These are phyloP conservation scores for Diadumene lineata DNA, from an alignment of 92 coral and sea anemone genomes.

Conservation along the genomic window DNA sequence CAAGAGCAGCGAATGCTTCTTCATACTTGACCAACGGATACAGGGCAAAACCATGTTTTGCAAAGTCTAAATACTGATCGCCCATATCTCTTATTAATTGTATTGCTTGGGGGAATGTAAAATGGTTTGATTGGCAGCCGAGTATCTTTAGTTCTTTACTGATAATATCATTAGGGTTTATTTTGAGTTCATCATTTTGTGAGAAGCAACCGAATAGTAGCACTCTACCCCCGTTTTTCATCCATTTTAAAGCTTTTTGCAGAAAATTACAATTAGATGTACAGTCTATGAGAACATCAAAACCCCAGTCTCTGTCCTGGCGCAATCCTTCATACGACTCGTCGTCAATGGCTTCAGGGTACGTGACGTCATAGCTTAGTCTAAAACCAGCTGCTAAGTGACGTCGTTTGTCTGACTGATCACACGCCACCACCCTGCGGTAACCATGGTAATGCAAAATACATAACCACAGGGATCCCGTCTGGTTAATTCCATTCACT, in stretches of 20 bases:
- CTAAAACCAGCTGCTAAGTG: constrained; percentile 69
- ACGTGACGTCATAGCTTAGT: constrained; percentile 61
- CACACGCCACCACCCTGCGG: constrained; percentile 82
- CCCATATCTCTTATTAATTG: constrained; percentile 91
- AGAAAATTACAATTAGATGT: constrained; percentile 64
- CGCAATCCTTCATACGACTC: constrained; percentile 48
- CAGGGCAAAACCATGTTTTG: constrained; percentile 75
- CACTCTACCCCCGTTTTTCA: constrained; percentile 75
- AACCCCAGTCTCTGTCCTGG: constrained; percentile 75
- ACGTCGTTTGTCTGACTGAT: constrained; percentile 82
- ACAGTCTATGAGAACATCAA: constrained; percentile 88
- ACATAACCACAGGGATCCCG: constrained; percentile 84
- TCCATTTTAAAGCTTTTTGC: constrained; percentile 82
- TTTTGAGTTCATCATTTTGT: constrained; percentile 67
- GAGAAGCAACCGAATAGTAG: constrained; percentile 89
- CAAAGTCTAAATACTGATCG: constrained; percentile 66
- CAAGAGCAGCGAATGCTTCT: constrained; percentile 67
- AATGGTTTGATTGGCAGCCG: constrained; percentile 82
- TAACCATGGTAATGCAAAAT: constrained; percentile 89
- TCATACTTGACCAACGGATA: constrained; percentile 74
- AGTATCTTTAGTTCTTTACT: constrained; percentile 77
- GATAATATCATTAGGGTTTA: constrained; percentile 69
- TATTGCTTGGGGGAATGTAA: constrained; percentile 86
- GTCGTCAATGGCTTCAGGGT: constrained; percentile 70
- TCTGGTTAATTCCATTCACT: constrained; percentile 76